Percentiles rank a stretch among this genome's conserved stretches.
Conservation (phyloP, 53 echinoderm and acorn worm species). For the Zoroaster sp. region DNA sequence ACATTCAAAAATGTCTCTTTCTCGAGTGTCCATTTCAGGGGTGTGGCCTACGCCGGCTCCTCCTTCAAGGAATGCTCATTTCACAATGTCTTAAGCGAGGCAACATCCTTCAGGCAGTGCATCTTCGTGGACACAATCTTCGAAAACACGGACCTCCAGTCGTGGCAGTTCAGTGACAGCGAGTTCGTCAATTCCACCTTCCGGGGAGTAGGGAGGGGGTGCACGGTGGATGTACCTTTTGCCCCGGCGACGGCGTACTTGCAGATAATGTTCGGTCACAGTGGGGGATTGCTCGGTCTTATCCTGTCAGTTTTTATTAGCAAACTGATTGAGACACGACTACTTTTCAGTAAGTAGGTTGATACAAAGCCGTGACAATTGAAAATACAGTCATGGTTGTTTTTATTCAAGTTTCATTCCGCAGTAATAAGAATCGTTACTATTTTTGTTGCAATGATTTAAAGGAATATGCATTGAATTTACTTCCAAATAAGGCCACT, state of each 20-base stretch:
- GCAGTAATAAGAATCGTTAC: too few relatives aligned
- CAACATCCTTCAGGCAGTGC: conserved; percentile 11
- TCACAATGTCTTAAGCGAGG: conserved; percentile 14
- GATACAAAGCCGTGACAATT: too few relatives aligned
- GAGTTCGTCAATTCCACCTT: background rate
- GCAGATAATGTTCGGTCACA: conserved; percentile 9
- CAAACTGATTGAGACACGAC: conserved; percentile 11
- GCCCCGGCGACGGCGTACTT: conserved; percentile 49
- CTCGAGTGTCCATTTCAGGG: conserved; percentile 8
- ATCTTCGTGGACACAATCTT: conserved; percentile 20
- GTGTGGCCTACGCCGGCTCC: conserved; percentile 5
- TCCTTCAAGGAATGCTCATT: conserved; percentile 25
- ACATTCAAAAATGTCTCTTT: conserved; percentile 38
- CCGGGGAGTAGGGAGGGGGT: background rate
- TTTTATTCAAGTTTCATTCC: too few relatives aligned
- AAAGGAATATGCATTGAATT: too few relatives aligned
- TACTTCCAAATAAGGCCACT: too few relatives aligned
- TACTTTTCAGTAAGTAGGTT: conserved; percentile 40
- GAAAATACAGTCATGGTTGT: too few relatives aligned
- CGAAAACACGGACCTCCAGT: conserved; percentile 32
- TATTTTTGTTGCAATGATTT: too few relatives aligned
- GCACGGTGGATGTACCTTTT: conserved; percentile 52
- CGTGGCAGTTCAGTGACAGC: conserved; percentile 8
- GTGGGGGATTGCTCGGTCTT: conserved; percentile 37
- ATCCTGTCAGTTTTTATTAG: conserved; percentile 5